phyloP scores from a whole-genome alignment of 2,888 invertebrate genomes.

The Dascillus cervinus region DNA sequence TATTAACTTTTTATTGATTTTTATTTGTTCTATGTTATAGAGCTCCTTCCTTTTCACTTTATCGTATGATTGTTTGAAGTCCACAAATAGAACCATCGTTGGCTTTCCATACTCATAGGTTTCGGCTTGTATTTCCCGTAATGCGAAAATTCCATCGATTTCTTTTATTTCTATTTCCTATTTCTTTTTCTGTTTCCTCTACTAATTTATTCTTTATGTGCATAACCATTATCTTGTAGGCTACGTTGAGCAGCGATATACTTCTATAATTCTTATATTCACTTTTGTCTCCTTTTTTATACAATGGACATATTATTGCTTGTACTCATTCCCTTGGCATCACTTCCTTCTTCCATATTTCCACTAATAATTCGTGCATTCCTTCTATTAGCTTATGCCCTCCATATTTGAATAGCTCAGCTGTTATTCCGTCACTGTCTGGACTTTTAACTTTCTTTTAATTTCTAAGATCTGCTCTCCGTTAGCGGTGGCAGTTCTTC shows the following conservation, averaged over 20 bases:
- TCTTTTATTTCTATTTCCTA: conserved; percentile 3
- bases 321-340: conserved; percentile 11
- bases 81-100: conserved; percentile 8
- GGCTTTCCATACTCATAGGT: conserved; percentile 4
- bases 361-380: conserved; percentile 5
- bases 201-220: conserved; percentile 6
- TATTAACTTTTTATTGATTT: too few species aligned
- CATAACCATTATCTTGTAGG: conserved; percentile 10
- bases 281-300: conserved; percentile 7
- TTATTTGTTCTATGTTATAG: conserved; percentile 2
- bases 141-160: conserved; percentile 9
- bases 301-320: conserved; percentile 9
- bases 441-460: conserved; percentile 5
- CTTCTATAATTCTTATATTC: conserved; percentile 5
- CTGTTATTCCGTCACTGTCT: conserved; percentile 7
- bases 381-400: conserved; percentile 1
- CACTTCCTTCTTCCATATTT: conserved; percentile 5
- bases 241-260: conserved; percentile 7
- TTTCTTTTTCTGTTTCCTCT: conserved; percentile 8
- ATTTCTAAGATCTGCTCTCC: too few species aligned
- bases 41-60: conserved; percentile 8
- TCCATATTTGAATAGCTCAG: conserved; percentile 10
- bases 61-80: conserved; percentile 11
- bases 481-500: too few species aligned
- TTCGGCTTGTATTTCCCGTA: conserved; percentile 8